Conservation (phyloP, 2,113 vertebrate genomes). For the Echinops telfairi region DNA sequence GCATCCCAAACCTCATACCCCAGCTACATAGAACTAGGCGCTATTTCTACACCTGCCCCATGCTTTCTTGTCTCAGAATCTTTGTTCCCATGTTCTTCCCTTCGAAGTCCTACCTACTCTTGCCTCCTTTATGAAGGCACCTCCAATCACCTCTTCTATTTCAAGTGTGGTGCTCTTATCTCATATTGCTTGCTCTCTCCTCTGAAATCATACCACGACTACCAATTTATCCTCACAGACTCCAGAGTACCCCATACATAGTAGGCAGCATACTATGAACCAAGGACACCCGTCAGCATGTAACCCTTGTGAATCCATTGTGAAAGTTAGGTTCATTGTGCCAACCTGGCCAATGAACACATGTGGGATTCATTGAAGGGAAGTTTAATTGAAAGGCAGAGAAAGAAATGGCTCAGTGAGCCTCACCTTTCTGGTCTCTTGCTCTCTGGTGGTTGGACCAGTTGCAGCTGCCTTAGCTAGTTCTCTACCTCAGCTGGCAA, state of each 20-base stretch:
- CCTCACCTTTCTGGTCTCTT: no score
- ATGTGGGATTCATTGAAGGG: no score
- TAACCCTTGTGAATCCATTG: no score
- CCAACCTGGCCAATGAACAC: no score
- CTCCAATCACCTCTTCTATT: constrained; percentile 34
- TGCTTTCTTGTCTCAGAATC: constrained; percentile 21
- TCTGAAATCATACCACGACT: constrained; percentile 45
- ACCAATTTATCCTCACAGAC: not conserved
- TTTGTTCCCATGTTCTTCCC: not conserved
- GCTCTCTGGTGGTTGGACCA: no score
- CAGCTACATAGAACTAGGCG: not conserved
- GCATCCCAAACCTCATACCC: not conserved
- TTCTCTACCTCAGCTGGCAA: no score
- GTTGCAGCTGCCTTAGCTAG: no score
- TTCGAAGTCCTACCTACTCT: not conserved
- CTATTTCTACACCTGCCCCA: not conserved
- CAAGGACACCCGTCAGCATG: no score
- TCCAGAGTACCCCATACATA: not conserved
- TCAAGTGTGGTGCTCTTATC: constrained; percentile 15
- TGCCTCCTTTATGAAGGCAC: not conserved
- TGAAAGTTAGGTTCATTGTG: no score
- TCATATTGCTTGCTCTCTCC: constrained; percentile 3
- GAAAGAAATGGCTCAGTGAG: no score
- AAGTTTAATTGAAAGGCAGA: no score
- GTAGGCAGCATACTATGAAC: no score